Conservation (phyloP, 2,797 vertebrate genomes). For the Psittacula derbiana region DNA sequence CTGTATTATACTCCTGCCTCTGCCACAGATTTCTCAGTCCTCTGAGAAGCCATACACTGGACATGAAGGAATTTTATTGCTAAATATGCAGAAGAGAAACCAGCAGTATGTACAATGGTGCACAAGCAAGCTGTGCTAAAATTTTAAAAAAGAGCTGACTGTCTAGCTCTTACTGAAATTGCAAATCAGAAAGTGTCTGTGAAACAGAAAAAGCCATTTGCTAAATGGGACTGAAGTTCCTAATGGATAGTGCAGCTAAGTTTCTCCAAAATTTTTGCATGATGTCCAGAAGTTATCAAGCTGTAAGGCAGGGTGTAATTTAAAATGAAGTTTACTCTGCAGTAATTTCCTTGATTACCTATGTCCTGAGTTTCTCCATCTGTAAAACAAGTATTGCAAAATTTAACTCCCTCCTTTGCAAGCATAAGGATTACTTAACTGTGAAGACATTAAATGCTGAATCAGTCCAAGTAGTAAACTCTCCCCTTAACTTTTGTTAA, state of each 20-base stretch:
- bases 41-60: background rate
- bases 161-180: background rate
- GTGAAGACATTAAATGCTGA: background rate
- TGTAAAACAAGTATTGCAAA: conserved; percentile 1
- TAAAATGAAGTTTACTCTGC: background rate
- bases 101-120: background rate
- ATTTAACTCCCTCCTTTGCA: background rate
- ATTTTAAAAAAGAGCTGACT: background rate
- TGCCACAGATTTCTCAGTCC: background rate
- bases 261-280: background rate
- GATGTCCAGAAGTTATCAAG: background rate
- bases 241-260: background rate
- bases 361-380: background rate
- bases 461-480: conserved; percentile 15
- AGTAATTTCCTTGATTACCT: conserved; percentile 16
- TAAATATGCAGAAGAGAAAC: background rate
- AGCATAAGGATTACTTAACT: conserved; percentile 18
- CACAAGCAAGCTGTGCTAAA: background rate
- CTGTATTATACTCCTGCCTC: background rate
- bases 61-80: background rate
- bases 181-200: background rate
- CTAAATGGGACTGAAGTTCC: background rate
- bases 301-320: background rate
- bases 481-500: background rate
- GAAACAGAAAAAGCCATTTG: background rate